Conservation (phyloP, 1,140 invertebrate species). For the Temnothorax longispinosus region DNA sequence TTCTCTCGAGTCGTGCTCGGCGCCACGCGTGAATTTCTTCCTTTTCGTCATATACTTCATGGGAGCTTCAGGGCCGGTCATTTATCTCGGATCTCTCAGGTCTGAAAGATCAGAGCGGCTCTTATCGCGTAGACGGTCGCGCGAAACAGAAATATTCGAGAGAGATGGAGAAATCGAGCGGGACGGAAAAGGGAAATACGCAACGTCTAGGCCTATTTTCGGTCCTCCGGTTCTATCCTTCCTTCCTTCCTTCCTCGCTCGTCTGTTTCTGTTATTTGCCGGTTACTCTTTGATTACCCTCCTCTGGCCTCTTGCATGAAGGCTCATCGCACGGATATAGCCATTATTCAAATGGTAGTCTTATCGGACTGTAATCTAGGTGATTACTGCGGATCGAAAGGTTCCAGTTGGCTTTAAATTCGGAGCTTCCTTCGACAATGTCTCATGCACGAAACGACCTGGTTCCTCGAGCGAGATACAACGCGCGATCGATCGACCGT, state of each 20-base stretch:
- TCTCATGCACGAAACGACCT: slow-evolving; percentile 56
- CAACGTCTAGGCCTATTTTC: slow-evolving; percentile 70
- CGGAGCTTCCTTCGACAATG: neutral
- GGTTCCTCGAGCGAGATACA: slow-evolving; percentile 50
- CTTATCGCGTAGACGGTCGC: slow-evolving; percentile 47
- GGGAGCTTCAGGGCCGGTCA: slow-evolving; percentile 6
- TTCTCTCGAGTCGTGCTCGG: neutral
- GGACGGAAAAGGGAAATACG: slow-evolving; percentile 65
- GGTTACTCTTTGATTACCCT: slow-evolving; percentile 10
- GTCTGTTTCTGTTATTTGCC: slow-evolving; percentile 4
- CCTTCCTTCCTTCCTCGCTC: neutral
- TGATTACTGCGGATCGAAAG: neutral
- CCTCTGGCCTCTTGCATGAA: neutral
- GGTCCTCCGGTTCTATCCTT: slow-evolving; percentile 41
- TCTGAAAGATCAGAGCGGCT: slow-evolving; percentile 42
- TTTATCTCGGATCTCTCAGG: slow-evolving; percentile 39
- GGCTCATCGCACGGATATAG: neutral
- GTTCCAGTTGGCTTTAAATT: slow-evolving; percentile 32
- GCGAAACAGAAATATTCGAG: slow-evolving; percentile 47
- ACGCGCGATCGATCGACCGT: slow-evolving; percentile 46
- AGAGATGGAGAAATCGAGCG: slow-evolving; percentile 58
- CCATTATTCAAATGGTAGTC: neutral
- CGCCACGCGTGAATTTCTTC: neutral
- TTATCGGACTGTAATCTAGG: neutral
- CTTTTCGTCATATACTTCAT: neutral